Base-by-base conservation (phyloP, 2,113 vertebrate species). In the Crotalus viridis region DNA sequence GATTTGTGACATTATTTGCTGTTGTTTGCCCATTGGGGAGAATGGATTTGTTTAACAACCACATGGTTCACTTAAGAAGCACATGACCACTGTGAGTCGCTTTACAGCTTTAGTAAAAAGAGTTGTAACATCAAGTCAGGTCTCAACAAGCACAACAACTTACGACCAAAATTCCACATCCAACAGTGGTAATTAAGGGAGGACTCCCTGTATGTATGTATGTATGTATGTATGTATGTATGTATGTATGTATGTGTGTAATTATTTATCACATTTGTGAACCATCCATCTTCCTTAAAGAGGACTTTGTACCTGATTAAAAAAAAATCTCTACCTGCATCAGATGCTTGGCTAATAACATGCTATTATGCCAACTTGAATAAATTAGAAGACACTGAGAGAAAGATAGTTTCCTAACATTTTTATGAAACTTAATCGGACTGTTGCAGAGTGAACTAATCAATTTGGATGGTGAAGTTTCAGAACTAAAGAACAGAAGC, bases 181-280 rank as follows among this genome's bases (percentile, higher is more conserved):
- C 10, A 64, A 64, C 61, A 28, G 26, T n/a, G 10, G 26, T n/a
- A 10, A 1, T n/a, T 28, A n/a, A n/a, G 26, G 26, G 1, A n/a
- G 26, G 10, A 64, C 26, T 64, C 12, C 26, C 10, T 64, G 26
- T 1, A 28, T 64, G 1, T 12, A 28, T 64, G 0, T 22, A 22
- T 57, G 0, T 8, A 22, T 22, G 0, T 6, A 21, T 21, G 0
- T 6, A 21, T 57, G 7, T 51, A 48, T 64, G 10, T 1, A 28
- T 39, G 39, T 39, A 22, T 57, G 0, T 8, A 22, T 57, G 0
- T 8, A 22, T 57, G 8, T 8, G 7, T 57, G 0, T 39, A 39
- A 39, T 39, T 7, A 6, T 22, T 0, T 5, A 56, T 64, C 61
- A 64, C 61, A 64, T 64, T 64, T 12, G 61, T 64, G 26, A 28